These are phyloP conservation scores for Andricus quercusramuli DNA, from an alignment of 2,888 invertebrate genomes.

Conservation along the genomic window DNA sequence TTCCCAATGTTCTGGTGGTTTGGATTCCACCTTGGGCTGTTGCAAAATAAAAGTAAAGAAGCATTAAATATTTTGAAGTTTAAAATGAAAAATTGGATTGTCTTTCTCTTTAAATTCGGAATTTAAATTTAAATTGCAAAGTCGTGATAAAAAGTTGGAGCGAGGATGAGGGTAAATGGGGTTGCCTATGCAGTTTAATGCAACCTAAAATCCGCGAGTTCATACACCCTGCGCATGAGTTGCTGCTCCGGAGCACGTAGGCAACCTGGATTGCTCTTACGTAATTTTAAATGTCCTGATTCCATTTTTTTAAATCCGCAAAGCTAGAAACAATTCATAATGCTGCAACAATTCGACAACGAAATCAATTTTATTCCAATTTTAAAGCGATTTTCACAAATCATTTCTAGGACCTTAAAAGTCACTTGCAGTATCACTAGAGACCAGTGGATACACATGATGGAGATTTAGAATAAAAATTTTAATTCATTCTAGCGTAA, in stretches of 20 bases:
- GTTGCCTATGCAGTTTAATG: conserved; percentile 32
- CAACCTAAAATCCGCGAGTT: conserved; percentile 30
- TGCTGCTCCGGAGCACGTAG: conserved; percentile 25
- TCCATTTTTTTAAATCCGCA: conserved; percentile 3
- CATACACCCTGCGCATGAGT: conserved; percentile 25
- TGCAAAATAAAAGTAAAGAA: too few species aligned
- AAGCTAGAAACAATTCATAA: background rate
- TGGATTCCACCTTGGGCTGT: too few species aligned
- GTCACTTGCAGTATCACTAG: too few species aligned
- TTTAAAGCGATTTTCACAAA: background rate
- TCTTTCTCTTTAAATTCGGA: background rate
- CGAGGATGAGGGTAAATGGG: conserved; percentile 28
- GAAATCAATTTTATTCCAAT: background rate
- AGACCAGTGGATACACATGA: too few species aligned
- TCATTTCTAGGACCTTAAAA: too few species aligned
- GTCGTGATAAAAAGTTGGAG: conserved; percentile 21
- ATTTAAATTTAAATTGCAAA: conserved; percentile 16
- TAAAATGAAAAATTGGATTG: background rate
- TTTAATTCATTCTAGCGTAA: too few species aligned
- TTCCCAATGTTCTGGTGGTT: too few species aligned
- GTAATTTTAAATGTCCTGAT: conserved; percentile 18
- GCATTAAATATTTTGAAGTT: background rate
- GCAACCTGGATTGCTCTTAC: conserved; percentile 24
- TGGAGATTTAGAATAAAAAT: too few species aligned
- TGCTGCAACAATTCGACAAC: background rate